These are phyloP conservation scores for Drosophila lacertosa DNA, from an alignment of 1,140 invertebrate genomes.

Conservation along the genomic window DNA sequence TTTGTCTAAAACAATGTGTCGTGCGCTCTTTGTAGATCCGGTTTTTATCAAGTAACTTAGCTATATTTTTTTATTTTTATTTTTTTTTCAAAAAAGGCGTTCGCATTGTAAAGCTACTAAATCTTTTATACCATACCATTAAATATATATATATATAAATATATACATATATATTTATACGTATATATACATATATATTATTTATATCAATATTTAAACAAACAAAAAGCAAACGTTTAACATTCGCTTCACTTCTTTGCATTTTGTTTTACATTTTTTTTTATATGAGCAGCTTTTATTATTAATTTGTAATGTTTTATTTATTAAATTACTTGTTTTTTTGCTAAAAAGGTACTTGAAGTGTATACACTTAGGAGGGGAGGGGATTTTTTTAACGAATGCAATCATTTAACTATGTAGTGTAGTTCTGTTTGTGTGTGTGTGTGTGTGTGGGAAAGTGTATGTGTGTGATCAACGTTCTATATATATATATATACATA, in stretches of 20 bases:
- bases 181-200: constrained; percentile 2
- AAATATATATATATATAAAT: constrained; percentile 17
- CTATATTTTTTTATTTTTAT: constrained; percentile 21
- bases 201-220: constrained; percentile 29
- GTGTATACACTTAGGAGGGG: constrained; percentile 63
- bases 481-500: constrained; percentile 48
- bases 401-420: constrained; percentile 3
- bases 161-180: constrained; percentile 26
- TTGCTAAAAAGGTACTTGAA: constrained; percentile 81
- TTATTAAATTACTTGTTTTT: constrained; percentile 37
- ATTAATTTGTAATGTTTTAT: constrained; percentile 15
- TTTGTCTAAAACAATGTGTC: constrained; percentile 15
- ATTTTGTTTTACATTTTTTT: constrained; percentile 26
- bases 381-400: constrained; percentile 28
- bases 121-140: constrained; percentile 9
- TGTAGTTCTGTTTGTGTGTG: constrained; percentile 24
- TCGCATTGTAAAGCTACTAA: constrained; percentile 43
- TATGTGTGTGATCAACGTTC: constrained; percentile 22
- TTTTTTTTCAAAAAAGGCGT: constrained; percentile 34
- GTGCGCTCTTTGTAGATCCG: not conserved
- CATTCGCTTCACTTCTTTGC: not conserved
- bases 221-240: constrained; percentile 53
- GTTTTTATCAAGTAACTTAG: constrained; percentile 6
- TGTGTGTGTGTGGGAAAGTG: constrained; percentile 4
- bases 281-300: constrained; percentile 40